phyloP scores from a whole-genome alignment of 2,888 invertebrate species.

The Mimachlamys varia region DNA sequence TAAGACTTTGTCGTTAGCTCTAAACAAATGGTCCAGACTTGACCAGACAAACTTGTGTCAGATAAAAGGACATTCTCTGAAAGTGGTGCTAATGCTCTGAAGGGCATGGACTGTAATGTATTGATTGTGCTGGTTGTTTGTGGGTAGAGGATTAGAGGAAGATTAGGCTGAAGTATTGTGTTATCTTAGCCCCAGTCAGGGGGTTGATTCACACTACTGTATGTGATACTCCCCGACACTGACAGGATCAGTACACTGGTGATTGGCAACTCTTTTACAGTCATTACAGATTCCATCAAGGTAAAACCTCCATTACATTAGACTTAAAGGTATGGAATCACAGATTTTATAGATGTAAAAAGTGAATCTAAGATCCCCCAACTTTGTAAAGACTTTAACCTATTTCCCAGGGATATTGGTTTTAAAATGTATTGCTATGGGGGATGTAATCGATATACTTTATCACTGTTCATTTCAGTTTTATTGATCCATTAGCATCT shows the following conservation, averaged over 20 bases:
- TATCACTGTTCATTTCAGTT: not conserved
- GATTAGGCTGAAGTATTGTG: not conserved
- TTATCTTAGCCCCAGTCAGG: conserved; percentile 20
- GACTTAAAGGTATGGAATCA: not conserved
- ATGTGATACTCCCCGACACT: not conserved
- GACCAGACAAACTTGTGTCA: not conserved
- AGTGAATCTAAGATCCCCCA: not conserved
- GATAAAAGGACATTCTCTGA: not conserved
- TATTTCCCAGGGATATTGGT: not conserved
- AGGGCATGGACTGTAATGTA: not conserved
- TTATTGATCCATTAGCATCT: conserved; percentile 9
- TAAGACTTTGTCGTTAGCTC: not conserved
- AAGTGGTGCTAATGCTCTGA: not conserved
- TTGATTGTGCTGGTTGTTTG: not conserved
- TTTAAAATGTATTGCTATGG: not conserved
- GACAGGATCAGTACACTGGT: not conserved
- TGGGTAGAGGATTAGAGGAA: not conserved
- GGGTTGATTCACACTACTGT: not conserved
- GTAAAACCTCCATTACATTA: not conserved
- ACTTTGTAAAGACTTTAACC: not conserved
- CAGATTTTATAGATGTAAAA: not conserved
- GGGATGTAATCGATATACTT: not conserved
- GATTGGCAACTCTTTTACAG: not conserved
- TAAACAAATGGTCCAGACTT: not conserved
- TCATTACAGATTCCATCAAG: not conserved